Evolutionary conservation across 2,888 invertebrate genomes (phyloP).

Genomic region (Notodonta ziczac): DNA sequence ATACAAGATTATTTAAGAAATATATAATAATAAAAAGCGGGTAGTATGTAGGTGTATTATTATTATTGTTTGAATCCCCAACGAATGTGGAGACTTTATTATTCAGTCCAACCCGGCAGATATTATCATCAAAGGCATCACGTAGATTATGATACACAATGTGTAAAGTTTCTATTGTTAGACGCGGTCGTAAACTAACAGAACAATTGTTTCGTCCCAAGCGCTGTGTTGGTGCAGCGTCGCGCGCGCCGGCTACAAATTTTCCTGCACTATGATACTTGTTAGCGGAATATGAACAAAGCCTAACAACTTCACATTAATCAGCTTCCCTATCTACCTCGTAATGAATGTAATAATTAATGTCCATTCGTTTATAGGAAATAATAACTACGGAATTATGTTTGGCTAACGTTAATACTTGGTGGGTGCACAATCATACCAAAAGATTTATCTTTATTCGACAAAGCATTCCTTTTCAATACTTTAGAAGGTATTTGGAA

Average conservation of each 20-base stretch:
- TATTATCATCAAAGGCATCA: constrained; percentile 32
- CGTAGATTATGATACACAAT: constrained; percentile 52
- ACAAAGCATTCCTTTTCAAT: constrained; percentile 6
- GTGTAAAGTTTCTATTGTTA: constrained; percentile 59
- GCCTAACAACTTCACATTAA: constrained; percentile 13
- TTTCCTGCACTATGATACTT: constrained; percentile 40
- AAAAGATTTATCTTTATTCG: background rate
- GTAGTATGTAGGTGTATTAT: too few relatives aligned
- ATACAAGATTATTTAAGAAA: background rate
- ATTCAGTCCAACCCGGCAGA: constrained; percentile 3
- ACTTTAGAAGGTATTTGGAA: constrained; percentile 32
- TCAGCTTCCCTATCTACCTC: background rate
- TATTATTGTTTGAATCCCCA: too few relatives aligned
- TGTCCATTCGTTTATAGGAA: too few relatives aligned
- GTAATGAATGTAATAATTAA: background rate
- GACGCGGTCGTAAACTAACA: constrained; percentile 53
- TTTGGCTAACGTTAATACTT: too few relatives aligned
- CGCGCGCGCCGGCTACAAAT: constrained; percentile 41
- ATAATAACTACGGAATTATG: too few relatives aligned
- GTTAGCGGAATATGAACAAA: constrained; percentile 35
- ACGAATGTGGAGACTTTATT: background rate
- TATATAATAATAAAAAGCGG: background rate
- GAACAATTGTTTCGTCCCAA: constrained; percentile 53
- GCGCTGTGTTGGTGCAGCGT: constrained; percentile 36
- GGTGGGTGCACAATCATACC: too few relatives aligned